phyloP scores from a whole-genome alignment of 2,797 vertebrate species.

The Aeoliscus strigatus region DNA sequence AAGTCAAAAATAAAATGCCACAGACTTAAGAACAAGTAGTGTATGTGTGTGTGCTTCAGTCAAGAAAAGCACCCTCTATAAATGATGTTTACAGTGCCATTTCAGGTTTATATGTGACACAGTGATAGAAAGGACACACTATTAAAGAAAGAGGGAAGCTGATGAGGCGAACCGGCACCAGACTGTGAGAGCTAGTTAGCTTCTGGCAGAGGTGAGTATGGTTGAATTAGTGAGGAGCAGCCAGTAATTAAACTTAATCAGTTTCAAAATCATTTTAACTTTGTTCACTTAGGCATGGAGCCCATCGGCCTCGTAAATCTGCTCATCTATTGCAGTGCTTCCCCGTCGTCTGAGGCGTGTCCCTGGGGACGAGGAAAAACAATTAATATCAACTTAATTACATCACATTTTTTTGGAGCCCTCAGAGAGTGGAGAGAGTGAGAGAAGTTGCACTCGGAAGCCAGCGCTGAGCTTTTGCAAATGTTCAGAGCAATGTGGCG shows the following conservation, averaged over 20 bases:
- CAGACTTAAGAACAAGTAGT: conserved; percentile 12
- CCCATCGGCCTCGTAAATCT: conserved; percentile 58
- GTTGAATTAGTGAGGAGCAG: conserved; percentile 62
- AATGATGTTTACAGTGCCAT: not conserved
- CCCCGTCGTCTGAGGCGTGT: conserved; percentile 40
- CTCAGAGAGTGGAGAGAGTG: conserved; percentile 37
- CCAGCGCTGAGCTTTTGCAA: conserved; percentile 10
- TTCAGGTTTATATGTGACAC: conserved; percentile 1
- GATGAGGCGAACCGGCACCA: conserved; percentile 4
- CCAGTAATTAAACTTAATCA: conserved; percentile 71
- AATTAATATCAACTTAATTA: conserved; percentile 69
- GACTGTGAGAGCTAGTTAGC: conserved; percentile 29
- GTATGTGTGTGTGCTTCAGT: conserved; percentile 4
- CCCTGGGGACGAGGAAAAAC: conserved; percentile 55
- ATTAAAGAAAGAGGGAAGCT: conserved; percentile 7
- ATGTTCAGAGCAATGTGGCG: conserved; percentile 43
- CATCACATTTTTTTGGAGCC: conserved; percentile 48
- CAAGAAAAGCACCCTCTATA: conserved; percentile 8
- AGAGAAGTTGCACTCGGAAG: conserved; percentile 20
- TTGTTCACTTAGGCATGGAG: conserved; percentile 60
- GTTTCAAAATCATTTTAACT: conserved; percentile 59
- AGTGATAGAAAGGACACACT: conserved; percentile 5
- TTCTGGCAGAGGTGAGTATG: conserved; percentile 55
- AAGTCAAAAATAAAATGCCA: conserved; percentile 14
- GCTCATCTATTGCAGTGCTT: conserved; percentile 26